These are phyloP conservation scores for Cygnus buccinator DNA, from an alignment of 2,113 vertebrate species.

Conservation along the genomic window DNA sequence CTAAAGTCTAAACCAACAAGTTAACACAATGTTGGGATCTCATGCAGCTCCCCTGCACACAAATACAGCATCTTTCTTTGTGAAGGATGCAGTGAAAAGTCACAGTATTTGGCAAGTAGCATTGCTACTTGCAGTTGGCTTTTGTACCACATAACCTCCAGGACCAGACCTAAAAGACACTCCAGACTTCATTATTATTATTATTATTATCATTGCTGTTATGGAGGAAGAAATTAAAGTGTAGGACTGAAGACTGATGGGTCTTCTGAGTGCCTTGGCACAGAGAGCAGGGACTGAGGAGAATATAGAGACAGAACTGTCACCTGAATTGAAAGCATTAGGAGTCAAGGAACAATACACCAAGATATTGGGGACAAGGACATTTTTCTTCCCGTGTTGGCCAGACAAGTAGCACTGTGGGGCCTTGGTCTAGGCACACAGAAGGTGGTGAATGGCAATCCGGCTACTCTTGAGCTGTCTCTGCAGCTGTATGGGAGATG, in stretches of 20 bases:
- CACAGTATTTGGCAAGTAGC: neutral
- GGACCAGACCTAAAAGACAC: neutral
- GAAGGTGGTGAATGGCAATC: neutral
- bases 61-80: neutral
- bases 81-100: neutral
- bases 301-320: neutral
- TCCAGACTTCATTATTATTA: neutral
- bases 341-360: neutral
- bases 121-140: fast-evolving
- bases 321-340: neutral
- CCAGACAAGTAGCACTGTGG: neutral
- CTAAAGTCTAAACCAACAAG: neutral
- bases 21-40: neutral
- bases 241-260: neutral
- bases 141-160: no score
- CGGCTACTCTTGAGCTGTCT: neutral
- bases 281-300: neutral
- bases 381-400: neutral
- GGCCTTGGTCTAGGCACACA: neutral
- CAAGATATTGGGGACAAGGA: neutral
- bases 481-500: neutral
- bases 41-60: neutral
- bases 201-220: neutral
- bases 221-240: neutral
- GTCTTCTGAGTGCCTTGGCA: neutral